Evolutionary conservation across 2,113 vertebrate species (phyloP).

Genomic region (Origma solitaria): DNA sequence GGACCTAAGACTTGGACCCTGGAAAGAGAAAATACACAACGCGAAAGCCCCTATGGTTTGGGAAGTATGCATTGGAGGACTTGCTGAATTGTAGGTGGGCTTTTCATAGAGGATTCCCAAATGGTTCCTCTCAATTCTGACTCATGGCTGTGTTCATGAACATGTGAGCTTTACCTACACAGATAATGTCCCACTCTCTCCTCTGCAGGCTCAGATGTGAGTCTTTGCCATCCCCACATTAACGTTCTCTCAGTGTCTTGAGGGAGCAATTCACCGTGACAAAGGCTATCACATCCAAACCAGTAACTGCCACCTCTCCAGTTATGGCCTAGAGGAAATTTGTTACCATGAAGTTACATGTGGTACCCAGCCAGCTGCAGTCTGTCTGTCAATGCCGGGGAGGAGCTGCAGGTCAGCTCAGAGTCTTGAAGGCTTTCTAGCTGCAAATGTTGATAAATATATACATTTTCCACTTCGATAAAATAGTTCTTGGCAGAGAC

Average conservation of each 20-base stretch:
- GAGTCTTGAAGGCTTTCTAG: not conserved
- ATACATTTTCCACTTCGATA: not conserved
- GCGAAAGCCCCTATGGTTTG: not conserved
- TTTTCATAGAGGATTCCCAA: not conserved
- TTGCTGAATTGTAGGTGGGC: not conserved
- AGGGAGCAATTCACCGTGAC: not conserved
- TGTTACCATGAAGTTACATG: not conserved
- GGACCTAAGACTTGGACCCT: not conserved
- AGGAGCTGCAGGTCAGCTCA: rapidly evolving
- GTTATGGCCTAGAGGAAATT: not conserved
- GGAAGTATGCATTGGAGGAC: not conserved
- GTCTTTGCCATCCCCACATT: not conserved
- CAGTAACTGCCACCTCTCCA: not conserved
- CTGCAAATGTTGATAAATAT: not conserved
- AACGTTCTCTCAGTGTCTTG: not conserved
- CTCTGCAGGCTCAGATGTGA: not conserved
- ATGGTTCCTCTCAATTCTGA: not conserved
- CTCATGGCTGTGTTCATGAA: not conserved
- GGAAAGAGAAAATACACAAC: not conserved
- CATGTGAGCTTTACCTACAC: not conserved
- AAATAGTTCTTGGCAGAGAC: not conserved
- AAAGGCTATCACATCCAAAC: not conserved
- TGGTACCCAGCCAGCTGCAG: not conserved
- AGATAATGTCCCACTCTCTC: not conserved
- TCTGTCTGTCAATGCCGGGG: not conserved